These are phyloP conservation scores for Colinus virginianus DNA, from an alignment of 2,113 vertebrate genomes.

Conservation along the genomic window DNA sequence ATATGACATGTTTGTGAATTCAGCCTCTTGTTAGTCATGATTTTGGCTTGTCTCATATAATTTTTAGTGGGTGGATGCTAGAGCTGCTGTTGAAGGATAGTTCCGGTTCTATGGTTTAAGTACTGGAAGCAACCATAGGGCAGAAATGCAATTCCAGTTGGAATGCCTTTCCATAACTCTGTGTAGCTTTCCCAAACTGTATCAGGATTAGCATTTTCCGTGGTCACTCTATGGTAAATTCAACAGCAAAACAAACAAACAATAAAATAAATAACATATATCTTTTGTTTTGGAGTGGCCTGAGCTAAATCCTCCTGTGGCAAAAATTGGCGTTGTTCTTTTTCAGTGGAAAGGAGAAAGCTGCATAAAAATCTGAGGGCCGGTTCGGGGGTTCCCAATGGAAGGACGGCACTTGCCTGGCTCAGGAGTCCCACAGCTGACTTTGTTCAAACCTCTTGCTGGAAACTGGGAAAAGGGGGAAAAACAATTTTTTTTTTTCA, in stretches of 20 bases:
- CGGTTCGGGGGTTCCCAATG: background rate
- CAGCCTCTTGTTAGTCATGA: constrained; percentile 70
- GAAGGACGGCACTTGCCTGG: background rate
- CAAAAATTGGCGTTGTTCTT: background rate
- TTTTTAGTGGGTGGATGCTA: constrained; percentile 72
- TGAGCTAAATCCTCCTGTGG: background rate
- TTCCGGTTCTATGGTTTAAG: constrained; percentile 22
- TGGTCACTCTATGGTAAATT: background rate
- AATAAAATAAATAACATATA: background rate
- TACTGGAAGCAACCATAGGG: background rate
- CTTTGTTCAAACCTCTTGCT: background rate
- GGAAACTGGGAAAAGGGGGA: background rate
- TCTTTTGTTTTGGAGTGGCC: background rate
- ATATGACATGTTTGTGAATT: constrained; percentile 70
- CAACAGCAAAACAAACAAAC: background rate
- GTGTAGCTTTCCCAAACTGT: background rate
- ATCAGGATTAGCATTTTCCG: background rate
- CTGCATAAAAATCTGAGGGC: background rate
- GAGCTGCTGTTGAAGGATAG: constrained; percentile 68
- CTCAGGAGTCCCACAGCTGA: background rate
- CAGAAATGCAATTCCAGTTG: background rate
- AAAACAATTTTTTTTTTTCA: background rate
- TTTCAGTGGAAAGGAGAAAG: background rate
- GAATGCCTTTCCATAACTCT: background rate
- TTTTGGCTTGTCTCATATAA: constrained; percentile 65